Conservation (phyloP, 2,888 invertebrate genomes). For the Platynereis dumerilii region DNA sequence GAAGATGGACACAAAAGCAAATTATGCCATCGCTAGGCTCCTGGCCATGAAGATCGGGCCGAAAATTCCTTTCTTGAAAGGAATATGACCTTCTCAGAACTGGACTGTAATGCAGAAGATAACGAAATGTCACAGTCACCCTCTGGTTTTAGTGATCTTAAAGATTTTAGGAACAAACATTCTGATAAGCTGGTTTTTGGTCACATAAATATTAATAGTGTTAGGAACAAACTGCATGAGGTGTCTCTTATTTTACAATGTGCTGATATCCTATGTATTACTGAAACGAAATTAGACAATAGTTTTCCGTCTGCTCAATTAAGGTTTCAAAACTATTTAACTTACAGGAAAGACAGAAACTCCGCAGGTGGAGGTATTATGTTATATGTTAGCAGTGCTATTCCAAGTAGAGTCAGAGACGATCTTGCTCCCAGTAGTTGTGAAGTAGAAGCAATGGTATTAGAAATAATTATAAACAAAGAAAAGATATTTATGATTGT, state of each 20-base stretch:
- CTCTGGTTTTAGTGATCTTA: no score
- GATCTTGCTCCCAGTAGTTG: background rate
- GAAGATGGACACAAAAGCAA: background rate
- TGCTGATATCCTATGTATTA: background rate
- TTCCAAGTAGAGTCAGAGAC: no score
- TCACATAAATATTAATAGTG: background rate
- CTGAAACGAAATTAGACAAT: background rate
- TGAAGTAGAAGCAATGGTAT: background rate
- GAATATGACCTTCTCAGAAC: no score
- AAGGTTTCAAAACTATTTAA: background rate
- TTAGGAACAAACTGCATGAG: no score
- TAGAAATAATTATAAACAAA: background rate
- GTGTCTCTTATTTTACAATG: no score
- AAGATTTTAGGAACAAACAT: no score
- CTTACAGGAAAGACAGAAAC: background rate
- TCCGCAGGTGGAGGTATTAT: background rate
- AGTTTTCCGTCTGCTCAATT: background rate
- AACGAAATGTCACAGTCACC: no score
- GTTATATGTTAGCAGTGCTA: background rate
- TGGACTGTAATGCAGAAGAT: no score
- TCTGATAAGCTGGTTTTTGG: no score
- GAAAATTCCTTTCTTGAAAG: no score
- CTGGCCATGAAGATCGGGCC: background rate
- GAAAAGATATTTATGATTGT: no score
- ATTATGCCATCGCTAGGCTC: no score